Evolutionary conservation across 2,113 vertebrate species (phyloP).

Genomic region (Cnemophilus loriae): DNA sequence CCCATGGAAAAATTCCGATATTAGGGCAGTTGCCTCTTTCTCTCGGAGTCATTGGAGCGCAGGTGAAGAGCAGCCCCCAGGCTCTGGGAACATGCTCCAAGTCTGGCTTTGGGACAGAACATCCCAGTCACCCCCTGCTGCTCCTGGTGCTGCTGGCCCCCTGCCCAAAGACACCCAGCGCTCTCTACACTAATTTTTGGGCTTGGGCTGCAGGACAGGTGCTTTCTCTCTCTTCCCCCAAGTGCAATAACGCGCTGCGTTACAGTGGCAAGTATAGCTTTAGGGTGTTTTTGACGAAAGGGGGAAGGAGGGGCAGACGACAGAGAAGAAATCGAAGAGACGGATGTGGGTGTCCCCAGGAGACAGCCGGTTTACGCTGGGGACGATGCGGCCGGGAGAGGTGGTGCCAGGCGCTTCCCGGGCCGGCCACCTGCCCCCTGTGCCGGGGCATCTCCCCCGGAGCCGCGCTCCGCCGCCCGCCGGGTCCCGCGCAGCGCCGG

Average conservation of each 20-base stretch:
- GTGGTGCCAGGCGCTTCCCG: fast-evolving
- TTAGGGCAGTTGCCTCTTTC: background rate
- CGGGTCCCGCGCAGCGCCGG: fast-evolving
- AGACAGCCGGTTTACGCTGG: fast-evolving
- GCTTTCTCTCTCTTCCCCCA: background rate
- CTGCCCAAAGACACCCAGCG: background rate
- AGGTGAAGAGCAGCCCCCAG: background rate
- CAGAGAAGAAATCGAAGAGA: background rate
- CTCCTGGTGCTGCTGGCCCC: background rate
- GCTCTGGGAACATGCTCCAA: fast-evolving
- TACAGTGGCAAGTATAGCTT: background rate
- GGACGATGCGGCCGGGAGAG: background rate
- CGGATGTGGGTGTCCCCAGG: no score
- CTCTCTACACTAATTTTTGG: background rate
- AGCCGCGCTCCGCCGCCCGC: background rate
- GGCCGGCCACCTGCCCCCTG: background rate
- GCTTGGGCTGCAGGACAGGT: background rate
- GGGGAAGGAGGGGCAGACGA: no score
- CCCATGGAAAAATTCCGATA: background rate
- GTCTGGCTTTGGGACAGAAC: background rate
- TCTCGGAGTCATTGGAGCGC: fast-evolving
- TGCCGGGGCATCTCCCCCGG: no score
- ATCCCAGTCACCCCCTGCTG: fast-evolving
- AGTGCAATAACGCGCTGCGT: fast-evolving
- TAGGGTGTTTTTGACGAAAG: background rate